Conservation (phyloP, 2,888 invertebrate species). For the Dastarcus helophoroides region DNA sequence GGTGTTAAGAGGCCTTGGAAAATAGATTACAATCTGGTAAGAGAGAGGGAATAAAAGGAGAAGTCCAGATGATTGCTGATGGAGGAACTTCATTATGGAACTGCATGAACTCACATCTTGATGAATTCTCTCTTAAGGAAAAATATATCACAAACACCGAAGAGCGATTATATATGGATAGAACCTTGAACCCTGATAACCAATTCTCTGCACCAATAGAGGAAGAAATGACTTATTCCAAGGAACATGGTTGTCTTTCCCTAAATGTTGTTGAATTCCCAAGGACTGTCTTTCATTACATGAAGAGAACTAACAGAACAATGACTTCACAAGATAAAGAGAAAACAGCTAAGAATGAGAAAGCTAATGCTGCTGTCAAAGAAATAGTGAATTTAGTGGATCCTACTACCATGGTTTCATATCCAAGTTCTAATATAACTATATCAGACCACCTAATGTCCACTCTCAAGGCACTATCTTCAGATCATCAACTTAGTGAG, state of each 20-base stretch:
- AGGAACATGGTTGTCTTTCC: conserved; percentile 10
- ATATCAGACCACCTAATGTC: conserved; percentile 3
- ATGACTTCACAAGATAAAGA: conserved; percentile 7
- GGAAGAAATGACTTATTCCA: conserved; percentile 9
- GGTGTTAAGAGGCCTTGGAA: conserved; percentile 16
- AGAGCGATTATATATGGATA: too few relatives aligned
- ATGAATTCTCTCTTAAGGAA: conserved; percentile 5
- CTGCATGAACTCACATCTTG: conserved; percentile 8
- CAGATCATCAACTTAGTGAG: too few relatives aligned
- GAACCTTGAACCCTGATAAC: too few relatives aligned
- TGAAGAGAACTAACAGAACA: conserved; percentile 12
- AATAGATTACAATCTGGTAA: conserved; percentile 10
- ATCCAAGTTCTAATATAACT: conserved; percentile 2
- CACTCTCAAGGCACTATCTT: conserved; percentile 1
- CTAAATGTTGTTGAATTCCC: conserved; percentile 7
- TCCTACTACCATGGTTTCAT: not conserved
- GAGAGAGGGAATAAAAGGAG: conserved; percentile 5
- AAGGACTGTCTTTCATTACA: conserved; percentile 10
- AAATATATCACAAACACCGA: too few relatives aligned
- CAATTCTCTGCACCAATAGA: too few relatives aligned
- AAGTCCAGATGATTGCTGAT: conserved; percentile 6
- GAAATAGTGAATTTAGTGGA: conserved; percentile 4
- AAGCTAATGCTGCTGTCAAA: conserved; percentile 3
- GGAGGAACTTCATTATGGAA: conserved; percentile 9
- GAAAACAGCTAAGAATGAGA: conserved; percentile 4